Base-by-base conservation (phyloP, 1,140 invertebrate genomes). In the Drosophila gunungcola region DNA sequence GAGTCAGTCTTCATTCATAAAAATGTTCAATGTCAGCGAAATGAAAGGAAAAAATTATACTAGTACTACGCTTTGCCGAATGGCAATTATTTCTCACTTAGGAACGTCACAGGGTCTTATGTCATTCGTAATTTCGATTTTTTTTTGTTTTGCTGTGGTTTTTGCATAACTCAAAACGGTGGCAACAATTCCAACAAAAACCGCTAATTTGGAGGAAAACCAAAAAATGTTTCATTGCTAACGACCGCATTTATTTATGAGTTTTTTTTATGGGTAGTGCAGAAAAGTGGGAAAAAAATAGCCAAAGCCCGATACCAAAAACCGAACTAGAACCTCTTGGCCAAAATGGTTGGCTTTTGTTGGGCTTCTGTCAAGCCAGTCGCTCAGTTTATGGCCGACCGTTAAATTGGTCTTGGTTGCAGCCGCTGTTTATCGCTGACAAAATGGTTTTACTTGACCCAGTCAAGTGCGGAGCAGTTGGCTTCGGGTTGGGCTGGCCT, bases 361-460 rank as follows among this genome's bases (percentile, higher is more conserved):
- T 56, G 58, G 39, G 58, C 51, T 49, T 61, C 54, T 51, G 65
- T 80, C 78, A 81, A 80, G 58, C 76, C 60, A 62, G 69, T 77
- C 55, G 72, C 76, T 41, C 45, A 45, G 39, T 85, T 80, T 80
- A 85, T 80, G 81, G 81, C 38, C 76, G 76, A 58, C 65, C 67
- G 68, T 85, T 74, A 86, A 85, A 85, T 86, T 85, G 82, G 68
- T 70, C 81, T 80, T 55, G 61, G 73, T 72, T 73, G 73, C 58
- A 77, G 73, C 65, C 57, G 75, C 68, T 81, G 80, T 81, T 81
- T 85, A 78, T 74, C 78, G 82, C 82, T 85, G 82, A 85, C 82
- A 85, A 88, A 88, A 86, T 86, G 82, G 83, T 86, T 86, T 85
- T 86, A 78, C 82, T 85, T 85, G 82, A 85, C 82, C 82, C 82